Conservation (phyloP, 2,113 vertebrate species). For the Eidolon helvum region DNA sequence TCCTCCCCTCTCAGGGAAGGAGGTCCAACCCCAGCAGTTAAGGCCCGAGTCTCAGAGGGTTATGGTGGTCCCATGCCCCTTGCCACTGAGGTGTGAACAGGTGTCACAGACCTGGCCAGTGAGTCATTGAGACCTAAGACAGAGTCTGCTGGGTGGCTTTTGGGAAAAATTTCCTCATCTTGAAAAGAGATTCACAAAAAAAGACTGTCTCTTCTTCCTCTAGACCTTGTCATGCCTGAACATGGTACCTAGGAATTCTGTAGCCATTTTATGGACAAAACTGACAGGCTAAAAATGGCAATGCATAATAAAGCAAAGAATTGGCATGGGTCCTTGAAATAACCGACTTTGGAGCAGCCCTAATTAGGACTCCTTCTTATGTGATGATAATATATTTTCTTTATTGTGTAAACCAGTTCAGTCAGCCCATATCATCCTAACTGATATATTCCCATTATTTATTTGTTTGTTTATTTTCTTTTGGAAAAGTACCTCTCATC, state of each 20-base stretch:
- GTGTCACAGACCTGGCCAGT: background rate
- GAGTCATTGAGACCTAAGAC: background rate
- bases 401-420: background rate
- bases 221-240: background rate
- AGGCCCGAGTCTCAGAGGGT: background rate
- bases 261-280: background rate
- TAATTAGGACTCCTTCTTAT: background rate
- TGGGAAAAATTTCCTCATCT: background rate
- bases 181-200: background rate
- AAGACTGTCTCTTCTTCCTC: background rate
- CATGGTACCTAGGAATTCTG: background rate
- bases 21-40: background rate
- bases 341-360: background rate
- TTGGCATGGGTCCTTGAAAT: background rate
- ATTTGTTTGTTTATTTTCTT: background rate
- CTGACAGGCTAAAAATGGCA: background rate
- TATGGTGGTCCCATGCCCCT: too few species aligned
- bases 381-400: background rate
- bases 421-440: background rate
- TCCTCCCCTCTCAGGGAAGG: background rate
- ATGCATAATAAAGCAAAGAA: background rate
- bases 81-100: background rate
- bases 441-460: background rate
- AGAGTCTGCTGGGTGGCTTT: background rate
- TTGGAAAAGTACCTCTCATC: background rate